Conservation (phyloP, 1,140 invertebrate genomes). For the Aricia agestis region DNA sequence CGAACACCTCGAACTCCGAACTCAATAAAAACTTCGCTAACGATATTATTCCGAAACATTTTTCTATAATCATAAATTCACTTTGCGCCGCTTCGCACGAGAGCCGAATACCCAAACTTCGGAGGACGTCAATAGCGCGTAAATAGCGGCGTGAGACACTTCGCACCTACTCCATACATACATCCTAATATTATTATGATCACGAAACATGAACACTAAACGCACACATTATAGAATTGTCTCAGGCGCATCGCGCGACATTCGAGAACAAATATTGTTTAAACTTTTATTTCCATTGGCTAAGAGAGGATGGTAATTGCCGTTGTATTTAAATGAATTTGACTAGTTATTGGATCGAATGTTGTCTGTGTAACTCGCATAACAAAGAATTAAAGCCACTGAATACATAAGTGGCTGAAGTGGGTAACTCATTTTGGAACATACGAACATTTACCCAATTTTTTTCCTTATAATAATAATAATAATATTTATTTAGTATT, state of each 20-base stretch:
- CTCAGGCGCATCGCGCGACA: neutral
- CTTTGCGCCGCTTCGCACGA: neutral
- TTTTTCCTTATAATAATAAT: too few relatives aligned
- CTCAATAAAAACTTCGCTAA: slow-evolving; percentile 13
- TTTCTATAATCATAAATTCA: slow-evolving; percentile 12
- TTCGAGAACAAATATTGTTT: too few relatives aligned
- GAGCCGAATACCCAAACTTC: neutral
- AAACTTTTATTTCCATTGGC: too few relatives aligned
- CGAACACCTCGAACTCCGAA: neutral
- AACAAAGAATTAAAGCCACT: too few relatives aligned
- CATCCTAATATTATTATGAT: neutral
- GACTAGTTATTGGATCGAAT: too few relatives aligned
- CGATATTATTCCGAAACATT: slow-evolving; percentile 5
- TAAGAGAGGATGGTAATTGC: too few relatives aligned
- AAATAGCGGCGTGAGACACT: neutral
- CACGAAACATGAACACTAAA: neutral
- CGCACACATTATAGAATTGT: neutral
- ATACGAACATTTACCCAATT: too few relatives aligned
- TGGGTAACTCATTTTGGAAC: too few relatives aligned
- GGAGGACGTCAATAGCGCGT: neutral
- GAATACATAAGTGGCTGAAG: too few relatives aligned
- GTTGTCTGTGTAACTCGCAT: too few relatives aligned
- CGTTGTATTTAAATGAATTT: too few relatives aligned
- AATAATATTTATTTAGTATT: too few relatives aligned
- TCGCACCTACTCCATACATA: neutral